Evolutionary conservation across 1,140 invertebrate genomes (phyloP), one percentile per base, ranked within the genome.

Genomic region (Procambarus virginalis): DNA sequence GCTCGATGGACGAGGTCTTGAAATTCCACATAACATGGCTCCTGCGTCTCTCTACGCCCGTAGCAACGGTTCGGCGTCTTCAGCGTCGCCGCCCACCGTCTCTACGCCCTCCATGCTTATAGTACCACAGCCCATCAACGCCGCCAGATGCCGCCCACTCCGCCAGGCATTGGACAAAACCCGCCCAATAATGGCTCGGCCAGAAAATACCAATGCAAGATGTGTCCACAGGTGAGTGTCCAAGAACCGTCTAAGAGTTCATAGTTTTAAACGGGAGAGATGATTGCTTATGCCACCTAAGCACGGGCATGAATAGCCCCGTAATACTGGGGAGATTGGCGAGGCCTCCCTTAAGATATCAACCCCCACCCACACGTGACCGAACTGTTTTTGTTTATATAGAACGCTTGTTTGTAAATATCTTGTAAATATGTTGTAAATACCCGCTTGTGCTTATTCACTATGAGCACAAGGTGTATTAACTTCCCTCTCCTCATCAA

Each of bases 151-250:
- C 94, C 86, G 92, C 93, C 91, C 86, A 86, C 92, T 84, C 78
- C 92, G 83, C 92, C 91, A 12, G 85, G 84, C 49, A 84, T 91
- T 64, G 92, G 79, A 77, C 92, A 86, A 51, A 91, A 92, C 91
- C 86, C 90, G 84, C 91, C 91, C 87, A 92, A 92, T 80, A 93
- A 93, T 77, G 93, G 93, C 45, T 93, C 93, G n/a, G 94, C 93
- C 34, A 90, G 95, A 78, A 98, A 98, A 94, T 99, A 99, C 95
- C 97, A 98, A 94, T 99, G 98, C 96, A 99, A 99, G 95, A 99
- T 99, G 98, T 99, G 98, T 94, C 98, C 98, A 92, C 97, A 99
- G 97, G 98, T 99, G 94, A 96, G 97, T 94, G 20, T 77, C 3
- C 9, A 17, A 17, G 10, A 14, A 2, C 60, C 3, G 3, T 64